phyloP scores from a whole-genome alignment of 1,140 invertebrate genomes.

The Formica selysi region DNA sequence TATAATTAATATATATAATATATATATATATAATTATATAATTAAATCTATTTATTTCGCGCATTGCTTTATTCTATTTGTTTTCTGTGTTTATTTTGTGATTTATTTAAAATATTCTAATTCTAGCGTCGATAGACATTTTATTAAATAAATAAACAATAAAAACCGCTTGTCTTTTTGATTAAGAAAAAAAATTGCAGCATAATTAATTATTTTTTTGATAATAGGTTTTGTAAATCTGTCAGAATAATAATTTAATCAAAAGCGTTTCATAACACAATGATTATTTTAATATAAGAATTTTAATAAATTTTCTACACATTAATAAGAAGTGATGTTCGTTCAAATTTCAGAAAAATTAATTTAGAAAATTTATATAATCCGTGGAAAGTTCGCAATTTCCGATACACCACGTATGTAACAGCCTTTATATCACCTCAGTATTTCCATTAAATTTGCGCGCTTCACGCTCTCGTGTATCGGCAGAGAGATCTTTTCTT shows the following conservation, averaged over 20 bases:
- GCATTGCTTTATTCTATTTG: not conserved
- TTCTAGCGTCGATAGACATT: not conserved
- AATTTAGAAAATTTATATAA: not conserved
- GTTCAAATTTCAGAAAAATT: not conserved
- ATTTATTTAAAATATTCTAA: slow-evolving; percentile 25
- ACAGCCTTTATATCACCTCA: slow-evolving; percentile 26
- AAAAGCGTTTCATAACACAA: not conserved
- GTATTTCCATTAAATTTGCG: slow-evolving; percentile 44
- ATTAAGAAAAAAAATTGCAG: not conserved
- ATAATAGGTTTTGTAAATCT: not conserved
- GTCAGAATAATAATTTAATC: slow-evolving; percentile 16
- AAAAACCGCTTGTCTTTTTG: not conserved
- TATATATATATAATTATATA: not conserved
- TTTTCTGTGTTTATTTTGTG: not conserved
- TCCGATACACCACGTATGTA: not conserved
- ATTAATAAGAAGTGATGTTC: not conserved
- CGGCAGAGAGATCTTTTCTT: slow-evolving; percentile 27
- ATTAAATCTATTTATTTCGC: slow-evolving; percentile 3
- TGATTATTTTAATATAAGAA: not conserved
- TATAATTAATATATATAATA: not conserved
- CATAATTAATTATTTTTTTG: not conserved
- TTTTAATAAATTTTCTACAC: not conserved
- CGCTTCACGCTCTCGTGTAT: slow-evolving; percentile 29
- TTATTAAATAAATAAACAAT: not conserved
- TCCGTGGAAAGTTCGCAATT: not conserved